These are phyloP conservation scores for Minunthozetes semirufus DNA, from an alignment of 2,888 invertebrate genomes.

Conservation along the genomic window DNA sequence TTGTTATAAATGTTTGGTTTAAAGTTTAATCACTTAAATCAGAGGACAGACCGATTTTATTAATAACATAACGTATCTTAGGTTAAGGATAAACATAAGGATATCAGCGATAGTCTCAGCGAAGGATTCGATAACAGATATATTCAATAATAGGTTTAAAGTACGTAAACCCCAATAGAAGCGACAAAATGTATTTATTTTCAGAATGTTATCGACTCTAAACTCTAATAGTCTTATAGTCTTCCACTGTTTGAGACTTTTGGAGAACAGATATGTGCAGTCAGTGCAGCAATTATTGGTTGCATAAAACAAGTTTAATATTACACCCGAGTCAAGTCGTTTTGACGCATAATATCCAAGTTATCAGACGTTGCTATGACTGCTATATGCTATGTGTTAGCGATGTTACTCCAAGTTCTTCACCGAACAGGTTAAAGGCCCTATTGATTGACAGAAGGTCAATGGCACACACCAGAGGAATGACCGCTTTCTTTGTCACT, in stretches of 20 bases:
- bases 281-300: slow-evolving; percentile 14
- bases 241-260: neutral
- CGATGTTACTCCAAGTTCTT: slow-evolving; percentile 13
- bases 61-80: too few relatives aligned
- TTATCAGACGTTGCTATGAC: slow-evolving; percentile 20
- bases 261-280: neutral
- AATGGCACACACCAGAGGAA: slow-evolving; percentile 22
- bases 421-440: slow-evolving; percentile 23
- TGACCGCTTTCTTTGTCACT: slow-evolving; percentile 22
- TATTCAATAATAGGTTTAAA: neutral
- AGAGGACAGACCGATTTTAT: too few relatives aligned
- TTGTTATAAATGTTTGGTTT: neutral
- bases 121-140: neutral
- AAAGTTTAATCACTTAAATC: neutral
- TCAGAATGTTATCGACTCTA: neutral
- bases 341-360: slow-evolving; percentile 15
- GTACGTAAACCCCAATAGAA: neutral
- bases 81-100: neutral
- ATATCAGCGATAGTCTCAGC: neutral
- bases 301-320: slow-evolving; percentile 26
- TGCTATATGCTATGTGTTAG: slow-evolving; percentile 17
- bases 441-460: slow-evolving; percentile 27
- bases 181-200: slow-evolving; percentile 6
- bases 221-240: neutral
- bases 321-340: neutral